A percentile compares a stretch with the other conserved stretches of the same genome.
Evolutionary conservation across 2,797 vertebrate genomes (phyloP).

Genomic region (Macropodus opercularis): DNA sequence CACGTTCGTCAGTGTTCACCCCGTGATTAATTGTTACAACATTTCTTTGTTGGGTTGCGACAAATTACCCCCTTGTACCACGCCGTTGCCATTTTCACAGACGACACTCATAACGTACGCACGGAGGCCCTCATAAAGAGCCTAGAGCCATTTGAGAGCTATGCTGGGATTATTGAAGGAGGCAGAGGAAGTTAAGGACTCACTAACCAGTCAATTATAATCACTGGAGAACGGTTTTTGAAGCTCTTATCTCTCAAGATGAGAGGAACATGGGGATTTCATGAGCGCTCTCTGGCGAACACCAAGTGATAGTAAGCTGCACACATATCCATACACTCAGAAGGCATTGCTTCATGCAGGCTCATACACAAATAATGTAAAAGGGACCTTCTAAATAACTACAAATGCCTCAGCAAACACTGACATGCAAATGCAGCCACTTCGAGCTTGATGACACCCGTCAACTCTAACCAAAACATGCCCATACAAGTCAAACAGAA

Average conservation of each 20-base stretch:
- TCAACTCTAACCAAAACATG: slow-evolving; percentile 55
- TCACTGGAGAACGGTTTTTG: slow-evolving; percentile 67
- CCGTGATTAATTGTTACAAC: slow-evolving; percentile 86
- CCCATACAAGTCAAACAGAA: slow-evolving; percentile 61
- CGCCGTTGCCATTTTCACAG: slow-evolving; percentile 78
- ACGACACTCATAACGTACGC: slow-evolving; percentile 79
- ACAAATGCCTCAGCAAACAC: slow-evolving; percentile 39
- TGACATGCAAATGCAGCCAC: slow-evolving; percentile 23
- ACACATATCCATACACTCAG: slow-evolving; percentile 25
- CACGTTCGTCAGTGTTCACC: slow-evolving; percentile 78
- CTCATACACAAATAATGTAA: slow-evolving; percentile 46
- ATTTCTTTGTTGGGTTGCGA: slow-evolving; percentile 83
- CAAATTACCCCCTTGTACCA: slow-evolving; percentile 79
- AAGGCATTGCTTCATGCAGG: slow-evolving; percentile 12
- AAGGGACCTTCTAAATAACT: slow-evolving; percentile 39
- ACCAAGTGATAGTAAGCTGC: slow-evolving; percentile 33
- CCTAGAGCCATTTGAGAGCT: slow-evolving; percentile 76
- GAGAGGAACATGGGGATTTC: slow-evolving; percentile 41
- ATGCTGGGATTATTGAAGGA: slow-evolving; percentile 77
- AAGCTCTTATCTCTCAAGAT: slow-evolving; percentile 56
- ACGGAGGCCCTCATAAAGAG: slow-evolving; percentile 76
- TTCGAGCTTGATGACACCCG: slow-evolving; percentile 60
- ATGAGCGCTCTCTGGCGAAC: slow-evolving; percentile 31
- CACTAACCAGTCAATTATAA: slow-evolving; percentile 76
- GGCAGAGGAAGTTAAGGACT: slow-evolving; percentile 76